phyloP scores from a whole-genome alignment of 2,113 vertebrate genomes.

The Ceratotherium simum region DNA sequence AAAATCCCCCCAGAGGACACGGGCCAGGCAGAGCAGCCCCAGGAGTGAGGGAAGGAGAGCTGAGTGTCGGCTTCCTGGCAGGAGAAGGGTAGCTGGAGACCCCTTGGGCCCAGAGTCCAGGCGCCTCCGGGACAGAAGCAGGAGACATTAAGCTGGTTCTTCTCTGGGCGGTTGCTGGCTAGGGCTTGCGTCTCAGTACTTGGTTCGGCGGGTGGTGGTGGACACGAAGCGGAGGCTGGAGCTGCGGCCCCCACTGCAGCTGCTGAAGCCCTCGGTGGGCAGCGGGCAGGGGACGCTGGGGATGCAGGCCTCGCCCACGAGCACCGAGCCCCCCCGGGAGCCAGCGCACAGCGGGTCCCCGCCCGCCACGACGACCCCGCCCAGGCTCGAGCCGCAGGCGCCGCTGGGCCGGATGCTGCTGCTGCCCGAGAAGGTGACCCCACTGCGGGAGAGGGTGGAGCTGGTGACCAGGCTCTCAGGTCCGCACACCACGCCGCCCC shows the following conservation, averaged over 20 bases:
- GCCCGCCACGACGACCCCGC: background rate
- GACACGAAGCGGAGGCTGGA: constrained; percentile 79
- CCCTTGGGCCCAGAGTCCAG: background rate
- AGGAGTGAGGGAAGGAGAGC: background rate
- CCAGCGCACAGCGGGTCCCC: background rate
- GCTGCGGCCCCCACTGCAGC: constrained; percentile 61
- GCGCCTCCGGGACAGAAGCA: background rate
- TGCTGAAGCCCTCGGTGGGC: constrained; percentile 66
- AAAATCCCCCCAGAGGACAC: background rate
- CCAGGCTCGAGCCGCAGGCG: background rate
- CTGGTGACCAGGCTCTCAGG: constrained; percentile 14
- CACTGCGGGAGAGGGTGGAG: background rate
- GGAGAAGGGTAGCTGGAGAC: background rate
- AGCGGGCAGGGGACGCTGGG: constrained; percentile 44
- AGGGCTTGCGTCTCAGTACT: constrained; percentile 58
- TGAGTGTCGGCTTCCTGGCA: background rate
- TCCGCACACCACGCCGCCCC: constrained; percentile 68
- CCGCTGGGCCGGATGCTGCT: background rate
- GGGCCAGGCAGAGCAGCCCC: background rate
- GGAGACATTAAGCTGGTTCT: background rate
- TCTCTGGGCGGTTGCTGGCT: background rate
- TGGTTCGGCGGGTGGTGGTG: constrained; percentile 72
- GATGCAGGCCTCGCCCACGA: background rate
- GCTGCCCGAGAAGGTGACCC: background rate
- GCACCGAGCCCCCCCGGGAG: background rate